Conservation (phyloP, 2,888 invertebrate genomes). For the Drosophila formosana region DNA sequence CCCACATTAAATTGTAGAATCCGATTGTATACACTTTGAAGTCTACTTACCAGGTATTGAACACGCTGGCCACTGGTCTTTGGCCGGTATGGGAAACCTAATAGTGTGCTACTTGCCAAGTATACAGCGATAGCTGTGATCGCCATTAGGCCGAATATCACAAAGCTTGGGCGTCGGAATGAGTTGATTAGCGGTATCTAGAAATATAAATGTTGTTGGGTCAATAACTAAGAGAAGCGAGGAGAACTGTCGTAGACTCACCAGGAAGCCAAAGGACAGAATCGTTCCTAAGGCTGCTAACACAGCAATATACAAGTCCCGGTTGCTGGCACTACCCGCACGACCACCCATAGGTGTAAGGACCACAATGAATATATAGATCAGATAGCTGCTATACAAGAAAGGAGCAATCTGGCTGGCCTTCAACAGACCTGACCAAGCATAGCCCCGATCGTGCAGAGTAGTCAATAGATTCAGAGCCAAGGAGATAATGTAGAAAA, state of each 20-base stretch:
- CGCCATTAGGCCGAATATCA: conserved; percentile 31
- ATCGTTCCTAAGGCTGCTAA: conserved; percentile 81
- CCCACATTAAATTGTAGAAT: neutral
- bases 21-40: neutral
- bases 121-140: conserved; percentile 28
- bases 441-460: conserved; percentile 72
- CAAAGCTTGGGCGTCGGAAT: conserved; percentile 52
- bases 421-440: conserved; percentile 78
- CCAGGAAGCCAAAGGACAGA: conserved; percentile 81
- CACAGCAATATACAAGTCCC: conserved; percentile 86
- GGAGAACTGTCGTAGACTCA: conserved; percentile 43
- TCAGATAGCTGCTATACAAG: conserved; percentile 85
- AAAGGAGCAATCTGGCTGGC: conserved; percentile 84
- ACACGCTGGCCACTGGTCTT: conserved; percentile 86
- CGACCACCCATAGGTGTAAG: conserved; percentile 88
- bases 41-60: conserved; percentile 85
- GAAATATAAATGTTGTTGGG: neutral
- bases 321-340: conserved; percentile 83
- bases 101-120: conserved; percentile 83
- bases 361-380: conserved; percentile 85
- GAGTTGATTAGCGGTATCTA: conserved; percentile 57
- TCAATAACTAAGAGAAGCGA: neutral
- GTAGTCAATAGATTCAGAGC: conserved; percentile 76
- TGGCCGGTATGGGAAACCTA: conserved; percentile 87
- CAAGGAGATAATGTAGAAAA: conserved; percentile 76